Base-by-base conservation (phyloP, 2,888 invertebrate genomes). In the Gastrophysa polygoni region DNA sequence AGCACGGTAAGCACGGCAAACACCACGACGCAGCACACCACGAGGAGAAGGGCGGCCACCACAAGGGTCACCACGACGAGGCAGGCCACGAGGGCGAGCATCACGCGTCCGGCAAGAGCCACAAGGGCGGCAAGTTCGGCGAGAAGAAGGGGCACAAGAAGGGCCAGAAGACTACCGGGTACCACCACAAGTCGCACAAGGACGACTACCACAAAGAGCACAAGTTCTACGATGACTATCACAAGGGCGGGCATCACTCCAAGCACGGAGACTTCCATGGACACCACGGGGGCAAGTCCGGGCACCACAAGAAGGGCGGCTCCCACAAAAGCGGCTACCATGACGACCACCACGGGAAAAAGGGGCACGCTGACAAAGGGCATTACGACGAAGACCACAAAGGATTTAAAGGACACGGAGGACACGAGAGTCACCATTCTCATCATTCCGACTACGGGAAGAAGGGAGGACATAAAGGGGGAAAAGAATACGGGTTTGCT, bases 161-260 rank as follows among this genome's bases (percentile, higher is more conserved):
- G 75, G 93, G 92, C 1, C 91, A 92, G 66, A 91, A 93, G 76
- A 91, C 91, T 20, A 87, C 91, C 63, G 93, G 93, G 8, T 93
- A 88, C 80, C 93, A 93, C 75, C 90, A 92, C 79, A 92, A 93
- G 76, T 90, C 90, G 43, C 91, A 93, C 81, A 94, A 94, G 77
- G n/a, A n/a, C n/a, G n/a, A n/a, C n/a, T n/a, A n/a, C n/a, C n/a
- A 92, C 79, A 92, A 93, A 76, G 90, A 90, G 43, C 91, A 93
- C 81, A 94, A 94, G 77, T n/a, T n/a, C n/a, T n/a, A n/a, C n/a
- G 93, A 93, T 75, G 93, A 93, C 77, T 93, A 90, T 77, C 89
- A 92, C 75, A 92, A 93, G 77, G 91, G 90, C 4, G 93, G 93
- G 0, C 89, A 92, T 75, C 92, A 93, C 77, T 87, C 89, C 80